These are phyloP conservation scores for Hapalemur alaotrensis DNA, from an alignment of 2,797 vertebrate genomes.

Conservation along the genomic window DNA sequence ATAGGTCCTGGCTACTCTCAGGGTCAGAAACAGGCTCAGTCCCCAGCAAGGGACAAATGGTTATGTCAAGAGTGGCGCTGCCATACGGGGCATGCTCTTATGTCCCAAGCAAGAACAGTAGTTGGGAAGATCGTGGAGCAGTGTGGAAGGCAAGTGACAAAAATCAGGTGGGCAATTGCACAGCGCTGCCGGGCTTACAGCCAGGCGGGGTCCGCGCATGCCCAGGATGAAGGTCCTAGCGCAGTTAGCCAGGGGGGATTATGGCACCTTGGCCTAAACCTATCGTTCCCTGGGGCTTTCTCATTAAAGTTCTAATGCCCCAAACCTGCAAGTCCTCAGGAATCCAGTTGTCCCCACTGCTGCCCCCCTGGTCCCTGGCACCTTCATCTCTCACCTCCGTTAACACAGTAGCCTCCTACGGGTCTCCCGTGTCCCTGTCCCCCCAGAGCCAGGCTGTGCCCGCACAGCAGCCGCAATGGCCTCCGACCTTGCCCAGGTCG, in stretches of 20 bases:
- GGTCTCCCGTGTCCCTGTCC: not conserved
- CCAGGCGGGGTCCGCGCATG: not conserved
- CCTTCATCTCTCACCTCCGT: not conserved
- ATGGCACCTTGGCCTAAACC: not conserved
- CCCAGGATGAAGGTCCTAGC: not conserved
- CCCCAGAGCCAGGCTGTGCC: not conserved
- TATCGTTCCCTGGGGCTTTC: not conserved
- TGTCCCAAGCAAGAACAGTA: not conserved
- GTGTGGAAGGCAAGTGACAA: not conserved
- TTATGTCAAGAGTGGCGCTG: not conserved
- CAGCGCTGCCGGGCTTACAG: not conserved
- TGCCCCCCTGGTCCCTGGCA: not conserved
- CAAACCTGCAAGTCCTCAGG: not conserved
- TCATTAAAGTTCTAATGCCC: not conserved
- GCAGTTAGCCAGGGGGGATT: not conserved
- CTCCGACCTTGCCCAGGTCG: not conserved
- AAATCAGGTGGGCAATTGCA: not conserved
- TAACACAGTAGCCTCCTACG: no score
- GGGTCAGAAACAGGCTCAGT: not conserved
- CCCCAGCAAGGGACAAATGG: not conserved
- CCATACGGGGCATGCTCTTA: not conserved
- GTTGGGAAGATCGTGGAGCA: not conserved
- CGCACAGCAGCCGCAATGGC: not conserved
- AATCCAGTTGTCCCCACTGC: not conserved
- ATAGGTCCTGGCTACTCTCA: not conserved